Conservation (phyloP, 2,888 invertebrate genomes). For the Chironomus tentans region DNA sequence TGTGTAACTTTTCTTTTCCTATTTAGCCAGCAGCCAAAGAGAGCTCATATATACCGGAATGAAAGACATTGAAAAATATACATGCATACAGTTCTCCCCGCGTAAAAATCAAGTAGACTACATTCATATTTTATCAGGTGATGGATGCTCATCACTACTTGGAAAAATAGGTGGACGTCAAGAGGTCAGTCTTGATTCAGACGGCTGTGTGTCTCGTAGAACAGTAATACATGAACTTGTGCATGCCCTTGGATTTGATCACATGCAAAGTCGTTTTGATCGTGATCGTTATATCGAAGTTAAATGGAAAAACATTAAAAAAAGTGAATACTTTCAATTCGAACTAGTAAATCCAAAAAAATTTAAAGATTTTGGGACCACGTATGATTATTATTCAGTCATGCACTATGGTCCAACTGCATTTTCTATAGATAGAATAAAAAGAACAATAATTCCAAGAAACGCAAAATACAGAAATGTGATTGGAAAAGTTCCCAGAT, state of each 20-base stretch:
- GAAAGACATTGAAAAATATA: neutral
- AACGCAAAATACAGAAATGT: neutral
- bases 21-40: too few species aligned
- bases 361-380: neutral
- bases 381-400: constrained; percentile 1
- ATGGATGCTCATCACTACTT: constrained; percentile 2
- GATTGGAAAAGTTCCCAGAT: neutral
- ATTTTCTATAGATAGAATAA: neutral
- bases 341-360: neutral
- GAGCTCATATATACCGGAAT: too few species aligned
- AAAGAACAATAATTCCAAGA: neutral
- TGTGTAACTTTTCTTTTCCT: too few species aligned
- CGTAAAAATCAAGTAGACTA: neutral
- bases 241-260: constrained; percentile 12
- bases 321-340: neutral
- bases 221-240: neutral
- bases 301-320: neutral
- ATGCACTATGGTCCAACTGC: constrained; percentile 7
- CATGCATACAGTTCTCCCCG: neutral
- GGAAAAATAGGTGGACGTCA: constrained; percentile 7
- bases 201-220: neutral
- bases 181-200: neutral
- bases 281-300: neutral
- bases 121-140: neutral
- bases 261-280: constrained; percentile 9